Evolutionary conservation across 2,797 vertebrate species (phyloP), one percentile per base, ranked within the genome.

Genomic region (Ctenopoma multispine): DNA sequence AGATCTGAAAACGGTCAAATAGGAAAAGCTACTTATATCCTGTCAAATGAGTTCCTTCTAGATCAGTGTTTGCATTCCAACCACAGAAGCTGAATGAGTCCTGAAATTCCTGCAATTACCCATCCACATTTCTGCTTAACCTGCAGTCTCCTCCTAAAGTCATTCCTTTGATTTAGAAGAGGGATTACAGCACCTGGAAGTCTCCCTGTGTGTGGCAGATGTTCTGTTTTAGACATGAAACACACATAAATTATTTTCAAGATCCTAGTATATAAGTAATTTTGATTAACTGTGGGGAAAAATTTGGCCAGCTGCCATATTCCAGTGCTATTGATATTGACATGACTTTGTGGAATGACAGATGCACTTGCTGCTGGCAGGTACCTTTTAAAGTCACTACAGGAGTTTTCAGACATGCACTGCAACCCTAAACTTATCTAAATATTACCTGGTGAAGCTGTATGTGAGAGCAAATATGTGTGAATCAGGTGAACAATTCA

Each of bases 11-110:
- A 40, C n/a, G n/a, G n/a, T n/a, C n/a, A n/a, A 67, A 57, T 72
- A 60, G 62, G 5, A 38, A 43, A 72, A 47, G 23, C 46, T 23
- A 54, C 61, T 77, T 74, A 75, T 74, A 63, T 81, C 68, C 75
- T 82, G 79, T 77, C 82, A 57, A 72, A 73, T 0, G 20, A 68
- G 63, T 73, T 49, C 44, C 62, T 54, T 68, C 65, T 44, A 51
- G 65, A 59, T 69, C 75, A 59, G 27, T 77, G 72, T 83, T 86
- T 81, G 64, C 75, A 11, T 48, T 83, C 50, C 15, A 9, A 55
- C 81, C 80, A 65, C 69, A 68, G 53, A 55, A 60, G 60, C 69
- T n/a, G 56, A 50, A n/a, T 56, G 72, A 69, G 55, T 63, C 74
- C 62, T 76, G 48, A 67, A 69, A 81, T 69, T 78, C 41, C 23